Evolutionary conservation across 2,113 vertebrate genomes (phyloP).

Genomic region (Dryoscopus gambensis): DNA sequence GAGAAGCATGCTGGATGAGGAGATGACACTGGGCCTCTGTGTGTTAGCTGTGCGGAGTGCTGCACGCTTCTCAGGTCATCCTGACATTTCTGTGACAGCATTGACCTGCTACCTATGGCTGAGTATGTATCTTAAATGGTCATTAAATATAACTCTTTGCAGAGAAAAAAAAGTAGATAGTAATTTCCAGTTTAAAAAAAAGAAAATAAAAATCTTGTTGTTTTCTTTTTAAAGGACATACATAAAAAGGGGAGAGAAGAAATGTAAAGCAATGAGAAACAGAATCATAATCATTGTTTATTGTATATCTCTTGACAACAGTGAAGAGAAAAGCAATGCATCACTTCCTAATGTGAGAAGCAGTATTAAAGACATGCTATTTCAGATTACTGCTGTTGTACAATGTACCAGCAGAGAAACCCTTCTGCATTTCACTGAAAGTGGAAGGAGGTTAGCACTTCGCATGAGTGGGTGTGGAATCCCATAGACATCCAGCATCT

Average conservation of each 20-base stretch:
- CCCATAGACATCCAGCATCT: neutral
- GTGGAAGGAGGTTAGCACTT: neutral
- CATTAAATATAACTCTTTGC: constrained; percentile 1
- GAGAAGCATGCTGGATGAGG: neutral
- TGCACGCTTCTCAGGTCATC: neutral
- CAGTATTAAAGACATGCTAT: neutral
- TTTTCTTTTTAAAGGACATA: no score
- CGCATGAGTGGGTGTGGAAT: neutral
- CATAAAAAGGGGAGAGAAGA: neutral
- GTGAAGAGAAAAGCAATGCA: neutral
- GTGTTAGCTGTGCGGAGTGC: neutral
- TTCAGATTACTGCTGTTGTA: neutral
- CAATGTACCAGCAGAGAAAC: neutral
- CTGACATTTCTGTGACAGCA: neutral
- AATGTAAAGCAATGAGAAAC: neutral
- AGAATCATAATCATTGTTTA: neutral
- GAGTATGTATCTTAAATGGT: neutral
- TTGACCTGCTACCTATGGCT: neutral
- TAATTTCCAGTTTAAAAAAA: neutral
- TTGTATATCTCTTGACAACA: neutral
- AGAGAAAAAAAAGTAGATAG: neutral
- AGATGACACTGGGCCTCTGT: neutral
- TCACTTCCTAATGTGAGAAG: neutral
- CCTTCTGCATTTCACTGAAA: neutral
- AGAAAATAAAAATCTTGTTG: neutral